phyloP scores from a whole-genome alignment of 2,113 vertebrate species.

The Ammodytes dubius region DNA sequence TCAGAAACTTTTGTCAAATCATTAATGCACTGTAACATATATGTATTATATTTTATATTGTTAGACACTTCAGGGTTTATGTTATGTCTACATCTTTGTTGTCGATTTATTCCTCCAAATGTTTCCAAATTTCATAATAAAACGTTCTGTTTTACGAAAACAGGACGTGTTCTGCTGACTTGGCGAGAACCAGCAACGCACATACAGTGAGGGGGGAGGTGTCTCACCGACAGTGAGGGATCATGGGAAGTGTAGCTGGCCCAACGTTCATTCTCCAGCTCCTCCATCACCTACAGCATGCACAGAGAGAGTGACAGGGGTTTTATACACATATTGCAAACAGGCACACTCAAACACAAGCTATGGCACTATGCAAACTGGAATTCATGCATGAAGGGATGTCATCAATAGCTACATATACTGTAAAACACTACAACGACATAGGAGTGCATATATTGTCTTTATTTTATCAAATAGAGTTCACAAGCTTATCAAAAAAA shows the following conservation, averaged over 20 bases:
- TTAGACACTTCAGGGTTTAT: not conserved
- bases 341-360: not conserved
- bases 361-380: not conserved
- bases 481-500: too few species aligned
- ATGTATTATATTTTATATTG: not conserved
- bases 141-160: not conserved
- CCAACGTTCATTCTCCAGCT: constrained; percentile 98
- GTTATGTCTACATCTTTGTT: not conserved
- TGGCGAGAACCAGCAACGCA: constrained; percentile 23
- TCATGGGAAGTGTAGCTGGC: constrained; percentile 92
- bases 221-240: constrained; percentile 91
- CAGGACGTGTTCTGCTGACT: constrained; percentile 22
- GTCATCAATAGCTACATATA: too few species aligned
- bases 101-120: not conserved
- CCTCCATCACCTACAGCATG: constrained; percentile 97
- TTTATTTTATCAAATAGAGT: too few species aligned
- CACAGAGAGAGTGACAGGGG: constrained; percentile 55
- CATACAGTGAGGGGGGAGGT: constrained; percentile 49
- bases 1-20: constrained; percentile 5
- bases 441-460: too few species aligned
- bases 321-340: constrained; percentile 42
- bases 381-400: constrained; percentile 17
- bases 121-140: constrained; percentile 11
- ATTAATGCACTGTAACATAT: not conserved
- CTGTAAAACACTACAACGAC: too few species aligned